phyloP scores from a whole-genome alignment of 2,888 invertebrate genomes.

The Tipula vernalis region DNA sequence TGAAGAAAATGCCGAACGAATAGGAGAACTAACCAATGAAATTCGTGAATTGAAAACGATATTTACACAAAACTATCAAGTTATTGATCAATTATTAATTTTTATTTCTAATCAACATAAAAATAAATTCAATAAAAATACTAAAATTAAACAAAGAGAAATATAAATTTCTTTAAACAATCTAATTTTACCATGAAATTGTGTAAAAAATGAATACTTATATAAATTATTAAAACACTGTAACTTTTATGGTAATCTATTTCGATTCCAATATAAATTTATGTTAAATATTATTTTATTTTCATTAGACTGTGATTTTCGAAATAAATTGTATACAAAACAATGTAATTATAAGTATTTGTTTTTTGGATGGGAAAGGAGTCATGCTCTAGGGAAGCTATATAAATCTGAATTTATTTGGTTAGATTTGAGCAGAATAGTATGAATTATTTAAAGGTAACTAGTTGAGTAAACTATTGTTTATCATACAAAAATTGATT shows the following conservation, averaged over 20 bases:
- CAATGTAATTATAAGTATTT: neutral
- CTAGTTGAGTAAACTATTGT: too few relatives aligned
- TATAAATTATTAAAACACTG: neutral
- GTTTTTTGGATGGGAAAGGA: neutral
- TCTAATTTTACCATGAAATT: neutral
- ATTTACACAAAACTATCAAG: slow-evolving; percentile 37
- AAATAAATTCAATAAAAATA: neutral
- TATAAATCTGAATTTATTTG: too few relatives aligned
- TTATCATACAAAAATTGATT: too few relatives aligned
- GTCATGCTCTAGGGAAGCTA: too few relatives aligned
- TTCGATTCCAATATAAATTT: neutral
- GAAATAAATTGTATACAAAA: neutral
- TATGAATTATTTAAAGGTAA: too few relatives aligned
- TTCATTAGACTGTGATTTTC: neutral
- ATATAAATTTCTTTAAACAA: neutral
- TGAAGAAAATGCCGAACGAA: slow-evolving; percentile 54
- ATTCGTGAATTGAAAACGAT: slow-evolving; percentile 51
- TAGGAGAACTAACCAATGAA: slow-evolving; percentile 52
- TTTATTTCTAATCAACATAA: neutral
- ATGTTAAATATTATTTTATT: neutral
- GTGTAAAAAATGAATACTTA: neutral
- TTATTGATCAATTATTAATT: slow-evolving; percentile 31
- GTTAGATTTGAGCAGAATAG: too few relatives aligned
- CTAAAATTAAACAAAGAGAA: neutral
- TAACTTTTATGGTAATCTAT: neutral